phyloP scores from a whole-genome alignment of 1,140 invertebrate genomes.

The Tetramorium alpestre region DNA sequence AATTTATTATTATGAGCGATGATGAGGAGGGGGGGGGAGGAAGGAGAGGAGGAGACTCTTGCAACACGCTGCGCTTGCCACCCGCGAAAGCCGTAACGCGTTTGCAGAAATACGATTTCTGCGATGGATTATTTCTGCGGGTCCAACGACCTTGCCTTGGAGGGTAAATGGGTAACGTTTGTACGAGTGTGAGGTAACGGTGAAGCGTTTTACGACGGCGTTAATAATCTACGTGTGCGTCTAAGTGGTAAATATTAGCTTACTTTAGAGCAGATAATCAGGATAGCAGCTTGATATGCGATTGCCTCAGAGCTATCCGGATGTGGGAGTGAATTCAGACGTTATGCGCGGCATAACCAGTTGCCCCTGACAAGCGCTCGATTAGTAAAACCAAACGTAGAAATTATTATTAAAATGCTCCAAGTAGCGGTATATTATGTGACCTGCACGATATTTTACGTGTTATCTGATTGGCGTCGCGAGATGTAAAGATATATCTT shows the following conservation, averaged over 20 bases:
- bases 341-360: constrained; percentile 23
- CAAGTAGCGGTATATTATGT: constrained; percentile 3
- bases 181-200: constrained; percentile 18
- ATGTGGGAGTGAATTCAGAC: constrained; percentile 37
- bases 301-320: constrained; percentile 25
- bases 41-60: not conserved
- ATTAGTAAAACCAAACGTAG: constrained; percentile 13
- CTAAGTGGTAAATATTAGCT: constrained; percentile 39
- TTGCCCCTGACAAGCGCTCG: constrained; percentile 1
- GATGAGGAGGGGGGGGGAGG: constrained; percentile 30
- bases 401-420: constrained; percentile 25
- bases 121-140: constrained; percentile 55
- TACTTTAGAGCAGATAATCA: constrained; percentile 38
- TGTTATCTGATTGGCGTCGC: constrained; percentile 12
- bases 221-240: constrained; percentile 31
- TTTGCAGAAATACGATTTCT: constrained; percentile 54
- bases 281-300: constrained; percentile 33
- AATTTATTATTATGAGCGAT: constrained; percentile 80
- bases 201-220: constrained; percentile 32
- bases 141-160: constrained; percentile 41
- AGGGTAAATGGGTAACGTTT: constrained; percentile 20
- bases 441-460: not conserved
- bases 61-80: constrained; percentile 65
- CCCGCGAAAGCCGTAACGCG: constrained; percentile 62
- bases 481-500: not conserved